Conservation (phyloP, 1,140 invertebrate genomes). For the Drosophila miranda region DNA sequence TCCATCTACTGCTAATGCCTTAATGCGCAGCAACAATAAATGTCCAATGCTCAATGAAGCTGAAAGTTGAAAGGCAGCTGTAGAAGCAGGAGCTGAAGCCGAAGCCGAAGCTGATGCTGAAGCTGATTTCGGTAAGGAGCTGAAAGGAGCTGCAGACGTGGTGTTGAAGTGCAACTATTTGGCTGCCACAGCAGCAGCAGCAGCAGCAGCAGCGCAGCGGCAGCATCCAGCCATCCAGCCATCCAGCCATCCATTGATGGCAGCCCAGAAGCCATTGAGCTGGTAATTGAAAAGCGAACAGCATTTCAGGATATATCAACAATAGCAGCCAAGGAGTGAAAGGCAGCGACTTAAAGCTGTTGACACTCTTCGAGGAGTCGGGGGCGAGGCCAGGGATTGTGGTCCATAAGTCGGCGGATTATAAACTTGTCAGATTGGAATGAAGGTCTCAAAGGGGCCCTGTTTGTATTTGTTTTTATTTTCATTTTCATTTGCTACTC, state of each 20-base stretch:
- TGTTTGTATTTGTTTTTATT: constrained; percentile 66
- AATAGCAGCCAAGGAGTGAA: constrained; percentile 28
- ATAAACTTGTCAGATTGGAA: constrained; percentile 32
- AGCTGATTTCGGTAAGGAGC: constrained; percentile 7
- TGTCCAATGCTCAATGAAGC: constrained; percentile 68
- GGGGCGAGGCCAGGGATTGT: constrained; percentile 43
- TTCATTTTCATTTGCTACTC: constrained; percentile 68
- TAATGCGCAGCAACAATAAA: constrained; percentile 69
- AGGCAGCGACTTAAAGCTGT: constrained; percentile 59
- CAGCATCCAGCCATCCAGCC: not conserved
- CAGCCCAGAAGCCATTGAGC: constrained; percentile 52
- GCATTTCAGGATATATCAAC: constrained; percentile 17
- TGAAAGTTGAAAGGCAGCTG: constrained; percentile 42
- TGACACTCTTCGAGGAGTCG: constrained; percentile 45
- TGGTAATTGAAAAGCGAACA: constrained; percentile 62
- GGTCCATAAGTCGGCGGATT: constrained; percentile 30
- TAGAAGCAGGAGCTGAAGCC: constrained; percentile 17
- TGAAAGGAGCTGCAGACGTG: constrained; percentile 18
- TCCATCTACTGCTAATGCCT: constrained; percentile 47
- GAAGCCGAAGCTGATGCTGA: constrained; percentile 22
- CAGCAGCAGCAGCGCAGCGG: constrained; percentile 6
- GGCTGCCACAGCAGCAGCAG: constrained; percentile 28
- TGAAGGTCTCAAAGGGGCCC: constrained; percentile 12
- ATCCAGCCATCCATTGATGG: constrained; percentile 17
- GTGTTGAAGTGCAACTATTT: constrained; percentile 56